Evolutionary conservation across 2,113 vertebrate species (phyloP), one percentile per base, ranked within the genome.

Genomic region (Rhea pennata): DNA sequence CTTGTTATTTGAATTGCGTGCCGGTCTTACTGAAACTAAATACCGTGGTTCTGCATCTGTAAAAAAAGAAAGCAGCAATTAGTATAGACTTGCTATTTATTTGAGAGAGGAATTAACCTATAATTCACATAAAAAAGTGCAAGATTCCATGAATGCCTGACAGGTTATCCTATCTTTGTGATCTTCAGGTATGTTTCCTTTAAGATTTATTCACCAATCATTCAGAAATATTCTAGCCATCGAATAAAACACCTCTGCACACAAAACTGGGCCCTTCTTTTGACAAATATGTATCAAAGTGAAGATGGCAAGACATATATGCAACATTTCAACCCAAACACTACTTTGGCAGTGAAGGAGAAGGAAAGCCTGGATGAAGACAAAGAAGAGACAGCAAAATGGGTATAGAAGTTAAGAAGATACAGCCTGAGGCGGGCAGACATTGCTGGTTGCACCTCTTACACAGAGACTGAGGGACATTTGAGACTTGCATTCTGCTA

Each of bases 1-100:
- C 97, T 99, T 99, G 91, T 98, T 98, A 46, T 98, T 98, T 69
- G 99, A 98, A 97, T 95, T 48, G 7, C 98, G 98, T 59, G 98
- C 98, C 17, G 99, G 98, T 95, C 99, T 98, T 23, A 99, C 98
- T 4, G 98, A 98, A 61, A 99, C 98, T 84, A 99, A 98, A 92
- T 99, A 99, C 79, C 99, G 98, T 0, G 99, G 99, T 65, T 99
- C 99, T 27, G 99, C 99, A 98, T 99, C 99, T 99, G 95, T 87
- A 98, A 97, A 92, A 39, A 56, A 96, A 79, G 64, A 72, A 79
- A 62, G 42, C 33, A 58, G 21, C 7, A 75, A 82, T 96, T 78
- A 94, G 20, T 80, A 90, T 22, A 93, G 61, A 36, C 2, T 5
- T 44, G 61, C 33, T 42, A 50, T 66, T 86, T 64, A 84, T 90